Percentiles rank a stretch among this genome's conserved stretches.
phyloP scores from a whole-genome alignment of 2,888 invertebrate genomes.

The Brenthis ino region DNA sequence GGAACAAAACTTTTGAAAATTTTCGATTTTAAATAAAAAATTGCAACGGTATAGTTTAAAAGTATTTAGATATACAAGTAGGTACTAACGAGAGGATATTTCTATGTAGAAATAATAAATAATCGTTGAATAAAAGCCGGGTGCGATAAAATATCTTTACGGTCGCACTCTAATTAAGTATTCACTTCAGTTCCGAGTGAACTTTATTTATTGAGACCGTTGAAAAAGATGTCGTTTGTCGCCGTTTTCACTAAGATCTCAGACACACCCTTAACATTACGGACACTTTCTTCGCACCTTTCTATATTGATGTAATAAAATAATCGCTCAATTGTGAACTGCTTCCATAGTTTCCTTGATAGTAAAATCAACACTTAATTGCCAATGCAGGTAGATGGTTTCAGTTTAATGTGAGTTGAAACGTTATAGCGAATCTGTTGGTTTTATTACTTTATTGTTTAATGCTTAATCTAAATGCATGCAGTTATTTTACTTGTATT shows the following conservation, averaged over 20 bases:
- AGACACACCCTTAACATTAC: conserved; percentile 14
- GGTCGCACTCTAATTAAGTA: conserved; percentile 31
- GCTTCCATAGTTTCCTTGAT: background rate
- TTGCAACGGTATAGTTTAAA: no score
- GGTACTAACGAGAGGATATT: background rate
- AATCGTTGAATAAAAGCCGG: conserved; percentile 8
- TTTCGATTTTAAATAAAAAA: no score
- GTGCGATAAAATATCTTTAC: conserved; percentile 20
- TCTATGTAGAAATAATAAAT: background rate
- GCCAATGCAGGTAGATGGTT: background rate
- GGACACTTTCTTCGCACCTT: conserved; percentile 20
- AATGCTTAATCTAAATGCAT: background rate
- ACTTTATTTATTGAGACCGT: conserved; percentile 24
- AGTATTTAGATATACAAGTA: no score
- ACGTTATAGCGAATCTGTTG: background rate
- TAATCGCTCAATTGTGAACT: conserved; percentile 1
- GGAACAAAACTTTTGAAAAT: no score
- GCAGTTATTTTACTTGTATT: background rate
- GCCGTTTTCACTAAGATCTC: conserved; percentile 16
- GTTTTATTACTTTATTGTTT: background rate
- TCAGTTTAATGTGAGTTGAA: background rate
- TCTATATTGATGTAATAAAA: conserved; percentile 4
- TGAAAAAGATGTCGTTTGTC: conserved; percentile 28
- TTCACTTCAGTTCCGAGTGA: conserved; percentile 28
- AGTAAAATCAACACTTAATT: background rate